A percentile compares a stretch with the other conserved stretches of the same genome.
phyloP scores from a whole-genome alignment of 1,140 invertebrate species.

The Drosophila guanche region DNA sequence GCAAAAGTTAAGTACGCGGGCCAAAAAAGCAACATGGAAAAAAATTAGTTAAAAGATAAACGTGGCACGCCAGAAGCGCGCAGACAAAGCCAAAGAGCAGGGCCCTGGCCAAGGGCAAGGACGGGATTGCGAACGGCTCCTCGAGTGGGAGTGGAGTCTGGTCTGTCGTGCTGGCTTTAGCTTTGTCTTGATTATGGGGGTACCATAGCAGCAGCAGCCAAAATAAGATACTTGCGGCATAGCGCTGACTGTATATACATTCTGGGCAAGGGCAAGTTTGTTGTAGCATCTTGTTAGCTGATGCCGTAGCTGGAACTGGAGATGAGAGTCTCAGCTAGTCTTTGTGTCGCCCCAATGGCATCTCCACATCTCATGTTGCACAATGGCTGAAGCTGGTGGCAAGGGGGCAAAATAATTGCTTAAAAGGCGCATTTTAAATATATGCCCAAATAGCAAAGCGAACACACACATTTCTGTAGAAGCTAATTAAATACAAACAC shows the following conservation, averaged over 20 bases:
- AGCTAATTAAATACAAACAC: constrained; percentile 80
- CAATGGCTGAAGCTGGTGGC: constrained; percentile 47
- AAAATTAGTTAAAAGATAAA: constrained; percentile 82
- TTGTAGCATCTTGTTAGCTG: constrained; percentile 36
- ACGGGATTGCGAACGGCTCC: background rate
- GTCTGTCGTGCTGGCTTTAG: constrained; percentile 63
- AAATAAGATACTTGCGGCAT: constrained; percentile 73
- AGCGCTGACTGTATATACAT: constrained; percentile 34
- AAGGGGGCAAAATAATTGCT: constrained; percentile 70
- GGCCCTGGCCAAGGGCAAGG: constrained; percentile 18
- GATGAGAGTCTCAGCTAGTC: constrained; percentile 14
- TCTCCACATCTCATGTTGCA: constrained; percentile 44
- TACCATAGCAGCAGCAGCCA: constrained; percentile 37
- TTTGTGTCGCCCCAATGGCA: too few relatives aligned
- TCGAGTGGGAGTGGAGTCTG: background rate
- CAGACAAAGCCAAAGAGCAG: constrained; percentile 59
- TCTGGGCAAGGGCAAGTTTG: constrained; percentile 60
- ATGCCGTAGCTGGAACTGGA: constrained; percentile 27
- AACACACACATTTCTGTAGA: constrained; percentile 48
- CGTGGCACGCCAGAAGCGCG: constrained; percentile 74
- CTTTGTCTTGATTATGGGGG: constrained; percentile 79
- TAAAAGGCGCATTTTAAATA: constrained; percentile 76
- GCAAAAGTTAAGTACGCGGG: constrained; percentile 71
- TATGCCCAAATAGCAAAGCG: constrained; percentile 67
- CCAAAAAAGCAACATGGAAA: constrained; percentile 68